Evolutionary conservation across 2,113 vertebrate genomes (phyloP).

Genomic region (Lanius collurio): DNA sequence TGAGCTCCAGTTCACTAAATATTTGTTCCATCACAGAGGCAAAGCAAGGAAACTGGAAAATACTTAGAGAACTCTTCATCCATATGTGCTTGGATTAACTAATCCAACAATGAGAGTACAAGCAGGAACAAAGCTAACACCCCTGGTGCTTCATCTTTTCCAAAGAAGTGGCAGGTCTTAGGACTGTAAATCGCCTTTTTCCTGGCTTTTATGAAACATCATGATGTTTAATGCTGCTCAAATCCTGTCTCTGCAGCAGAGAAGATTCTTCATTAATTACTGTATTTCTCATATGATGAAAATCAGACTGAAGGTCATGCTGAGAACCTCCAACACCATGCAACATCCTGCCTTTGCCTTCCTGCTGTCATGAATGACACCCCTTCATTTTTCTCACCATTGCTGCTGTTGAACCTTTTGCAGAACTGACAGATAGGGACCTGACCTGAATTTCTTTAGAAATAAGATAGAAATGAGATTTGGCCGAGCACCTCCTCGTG

Average conservation of each 20-base stretch:
- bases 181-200: not conserved
- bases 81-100: rapidly evolving
- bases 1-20: not conserved
- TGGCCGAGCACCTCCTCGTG: not conserved
- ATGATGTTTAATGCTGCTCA: not conserved
- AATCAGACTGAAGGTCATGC: not conserved
- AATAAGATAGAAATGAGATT: not conserved
- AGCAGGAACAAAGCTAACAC: not conserved
- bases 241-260: not conserved
- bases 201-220: not conserved
- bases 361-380: not conserved
- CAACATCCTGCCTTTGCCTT: not conserved
- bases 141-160: not conserved
- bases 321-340: not conserved
- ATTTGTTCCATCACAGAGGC: not conserved
- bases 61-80: not conserved
- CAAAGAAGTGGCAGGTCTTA: not conserved
- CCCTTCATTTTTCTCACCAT: not conserved
- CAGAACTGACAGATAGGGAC: not conserved
- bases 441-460: not conserved
- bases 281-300: not conserved
- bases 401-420: not conserved
- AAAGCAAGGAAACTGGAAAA: not conserved
- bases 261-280: not conserved
- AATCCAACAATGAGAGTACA: not conserved